Evolutionary conservation across 2,888 invertebrate genomes (phyloP), one percentile per base, ranked within the genome.

Genomic region (Octonoba sinensis): DNA sequence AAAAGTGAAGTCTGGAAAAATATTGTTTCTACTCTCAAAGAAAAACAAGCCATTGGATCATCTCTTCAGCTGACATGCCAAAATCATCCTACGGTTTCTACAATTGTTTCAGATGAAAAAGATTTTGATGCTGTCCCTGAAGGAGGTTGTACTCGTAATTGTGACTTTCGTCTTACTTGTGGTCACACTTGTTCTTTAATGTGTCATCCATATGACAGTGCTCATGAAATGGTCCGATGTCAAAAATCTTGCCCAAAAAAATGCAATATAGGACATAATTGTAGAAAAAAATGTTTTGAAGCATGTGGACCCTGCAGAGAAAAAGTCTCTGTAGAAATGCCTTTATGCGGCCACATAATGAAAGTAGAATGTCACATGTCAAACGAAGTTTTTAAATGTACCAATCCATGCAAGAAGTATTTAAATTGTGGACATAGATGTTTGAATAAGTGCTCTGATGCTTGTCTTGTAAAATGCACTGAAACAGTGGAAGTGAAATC

Each of bases 351-450:
- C 12, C 85, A 85, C 64, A 60, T 49, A 15, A 78, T 82, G 60
- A 56, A 72, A 24, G 71, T 83, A 15, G 15, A 36, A 12, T 85
- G 85, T 70, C 44, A 67, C 49, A 2, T 22, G 20, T 59, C 57
- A 27, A 27, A 67, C 44, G 73, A 64, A 6, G 56, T 60, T 27
- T 11, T 56, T 16, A 75, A 69, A 12, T 88, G 88, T 70, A 62
- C 85, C 20, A 56, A 83, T 49, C 85, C 86, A 3, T 89, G 89
- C 83, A 60, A 51, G 13, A 86, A 86, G 65, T 27, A 57, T 3
- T 85, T 89, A 1, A 27, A 46, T 0, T 90, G 89, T 84, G 86
- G 86, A 16, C 89, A 89, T 81, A 66, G 27, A 6, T 88, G 90
- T 82, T 75, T 87, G 49, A 89, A 88, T 1, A 57, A 87, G 20